Evolutionary conservation across 2,888 invertebrate species (phyloP).

Genomic region (Dexiosoma caninum): DNA sequence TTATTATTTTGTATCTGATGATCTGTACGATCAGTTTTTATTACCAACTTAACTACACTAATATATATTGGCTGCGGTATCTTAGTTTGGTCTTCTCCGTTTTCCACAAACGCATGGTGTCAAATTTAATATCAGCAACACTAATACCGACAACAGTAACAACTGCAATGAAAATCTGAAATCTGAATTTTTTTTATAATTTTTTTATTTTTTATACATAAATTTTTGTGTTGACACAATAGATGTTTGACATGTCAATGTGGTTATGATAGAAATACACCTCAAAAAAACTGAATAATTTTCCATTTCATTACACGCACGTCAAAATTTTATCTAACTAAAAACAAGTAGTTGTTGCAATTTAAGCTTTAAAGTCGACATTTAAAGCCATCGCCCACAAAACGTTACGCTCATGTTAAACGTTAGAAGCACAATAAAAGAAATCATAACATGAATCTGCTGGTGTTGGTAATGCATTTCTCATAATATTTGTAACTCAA

Average conservation of each 20-base stretch:
- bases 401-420: too few species aligned
- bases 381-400: background rate
- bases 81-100: conserved; percentile 2
- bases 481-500: background rate
- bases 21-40: too few species aligned
- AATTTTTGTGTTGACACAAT: conserved; percentile 46
- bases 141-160: background rate
- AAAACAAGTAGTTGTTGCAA: background rate
- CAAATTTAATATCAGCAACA: background rate
- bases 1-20: too few species aligned
- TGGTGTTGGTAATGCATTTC: too few species aligned
- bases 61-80: too few species aligned
- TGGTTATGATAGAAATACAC: conserved; percentile 41
- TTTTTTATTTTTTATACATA: conserved; percentile 10
- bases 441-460: too few species aligned
- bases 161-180: too few species aligned
- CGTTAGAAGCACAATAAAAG: too few species aligned
- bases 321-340: conserved; percentile 15
- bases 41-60: too few species aligned
- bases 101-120: background rate
- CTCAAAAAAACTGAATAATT: conserved; percentile 29
- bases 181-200: too few species aligned
- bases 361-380: background rate
- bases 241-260: conserved; percentile 47
- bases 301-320: conserved; percentile 41